Evolutionary conservation across 2,797 vertebrate genomes (phyloP), one percentile per base, ranked within the genome.

Genomic region (Chiroxiphia lanceolata): DNA sequence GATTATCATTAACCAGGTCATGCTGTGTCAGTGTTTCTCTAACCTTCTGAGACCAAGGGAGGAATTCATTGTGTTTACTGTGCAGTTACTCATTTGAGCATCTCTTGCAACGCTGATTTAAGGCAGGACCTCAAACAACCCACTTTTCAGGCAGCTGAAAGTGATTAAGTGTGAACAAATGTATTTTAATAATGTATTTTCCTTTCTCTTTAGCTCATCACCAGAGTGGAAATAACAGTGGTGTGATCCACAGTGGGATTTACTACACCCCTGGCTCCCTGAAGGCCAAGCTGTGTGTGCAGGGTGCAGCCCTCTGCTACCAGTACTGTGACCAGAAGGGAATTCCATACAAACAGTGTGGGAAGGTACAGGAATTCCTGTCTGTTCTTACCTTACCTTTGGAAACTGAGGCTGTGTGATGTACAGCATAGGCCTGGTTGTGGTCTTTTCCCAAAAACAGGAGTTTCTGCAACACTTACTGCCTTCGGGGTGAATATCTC

Each of bases 181-280:
- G 10, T 75, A 7, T 84, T 83, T 92, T 86, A 84, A 70, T 80
- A 44, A 40, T 0, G 3, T 31, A 1, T 72, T 96, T 96, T 65
- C 93, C 76, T 84, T 82, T 61, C 91, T 81, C 3, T 64, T 40
- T 45, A 99, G 99, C 99, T 69, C 9, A 93, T 17, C 99, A 99
- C 87, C 99, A 99, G 98, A 99, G 99, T 33, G 99, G 99, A 16
- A 99, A 98, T 95, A 99, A 99, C 98, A 99, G 99, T 54, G 99
- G 99, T 4, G 99, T 99, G 90, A 99, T 99, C 97, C 99, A 99
- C 98, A 99, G 99, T 17, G 99, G 99, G 13, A 99, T 99, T 96
- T 99, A 99, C 98, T 99, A 99, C 98, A 99, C 98, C 3, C 99
- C 99, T 0, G 99, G 99, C 4, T 99, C 99, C 25, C 98, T 99